Evolutionary conservation across 2,888 invertebrate genomes (phyloP).

Genomic region (Ectemnius cavifrons): DNA sequence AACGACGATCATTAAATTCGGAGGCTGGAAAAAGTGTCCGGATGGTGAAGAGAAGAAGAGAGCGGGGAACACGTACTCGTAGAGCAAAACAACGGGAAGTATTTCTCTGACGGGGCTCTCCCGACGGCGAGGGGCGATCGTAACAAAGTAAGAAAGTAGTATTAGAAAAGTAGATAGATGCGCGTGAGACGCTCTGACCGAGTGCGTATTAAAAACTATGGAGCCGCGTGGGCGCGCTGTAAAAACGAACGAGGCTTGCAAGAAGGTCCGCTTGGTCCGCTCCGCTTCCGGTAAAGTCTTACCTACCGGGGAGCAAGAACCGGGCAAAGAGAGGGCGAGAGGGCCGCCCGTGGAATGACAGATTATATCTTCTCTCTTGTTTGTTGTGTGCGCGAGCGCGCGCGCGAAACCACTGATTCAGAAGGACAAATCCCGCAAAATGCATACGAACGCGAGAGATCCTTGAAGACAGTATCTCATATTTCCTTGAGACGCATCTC

Average conservation of each 20-base stretch:
- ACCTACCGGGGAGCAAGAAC: not conserved
- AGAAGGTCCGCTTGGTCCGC: conserved; percentile 27
- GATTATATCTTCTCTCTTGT: conserved; percentile 13
- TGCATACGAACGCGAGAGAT: not conserved
- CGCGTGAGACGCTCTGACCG: not conserved
- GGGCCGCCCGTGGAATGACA: conserved; percentile 44
- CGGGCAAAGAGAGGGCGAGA: conserved; percentile 16
- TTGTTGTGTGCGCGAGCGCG: not conserved
- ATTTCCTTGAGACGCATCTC: not conserved
- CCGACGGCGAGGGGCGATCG: conserved; percentile 50
- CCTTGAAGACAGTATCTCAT: not conserved
- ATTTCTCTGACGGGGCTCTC: conserved; percentile 23
- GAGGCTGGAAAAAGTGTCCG: too few species aligned
- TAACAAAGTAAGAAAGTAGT: conserved; percentile 59
- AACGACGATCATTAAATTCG: too few species aligned
- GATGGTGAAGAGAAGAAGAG: not conserved
- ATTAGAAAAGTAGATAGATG: conserved; percentile 42
- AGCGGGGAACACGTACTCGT: conserved; percentile 20
- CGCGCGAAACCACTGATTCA: not conserved
- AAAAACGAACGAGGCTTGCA: conserved; percentile 45
- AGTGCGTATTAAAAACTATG: conserved; percentile 15
- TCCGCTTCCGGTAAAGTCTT: not conserved
- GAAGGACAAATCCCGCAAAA: not conserved
- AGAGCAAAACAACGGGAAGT: conserved; percentile 22
- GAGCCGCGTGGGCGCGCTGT: conserved; percentile 15